phyloP scores from a whole-genome alignment of 2,888 invertebrate species.

The Unio pictorum region DNA sequence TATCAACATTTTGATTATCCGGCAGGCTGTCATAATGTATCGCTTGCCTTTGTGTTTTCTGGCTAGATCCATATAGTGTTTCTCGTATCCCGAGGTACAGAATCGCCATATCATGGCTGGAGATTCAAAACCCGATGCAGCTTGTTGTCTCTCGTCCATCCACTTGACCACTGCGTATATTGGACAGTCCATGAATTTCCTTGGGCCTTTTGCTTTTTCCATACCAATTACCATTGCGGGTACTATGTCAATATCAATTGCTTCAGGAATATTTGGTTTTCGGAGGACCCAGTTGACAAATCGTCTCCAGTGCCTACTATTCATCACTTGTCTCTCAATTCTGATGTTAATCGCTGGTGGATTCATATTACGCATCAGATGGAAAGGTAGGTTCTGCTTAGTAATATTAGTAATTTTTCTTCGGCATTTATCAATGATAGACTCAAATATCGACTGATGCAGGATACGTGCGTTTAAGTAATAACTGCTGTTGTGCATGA shows the following conservation, averaged over 20 bases:
- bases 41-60: slow-evolving; percentile 11
- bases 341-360: slow-evolving; percentile 26
- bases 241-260: slow-evolving; percentile 40
- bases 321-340: too few relatives aligned
- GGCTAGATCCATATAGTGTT: slow-evolving; percentile 34
- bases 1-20: slow-evolving; percentile 32
- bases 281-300: too few relatives aligned
- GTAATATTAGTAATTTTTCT: neutral
- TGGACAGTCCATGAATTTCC: slow-evolving; percentile 19
- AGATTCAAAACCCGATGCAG: slow-evolving; percentile 6
- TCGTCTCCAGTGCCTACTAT: too few relatives aligned
- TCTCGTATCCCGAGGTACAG: slow-evolving; percentile 39
- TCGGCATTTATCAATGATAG: slow-evolving; percentile 12
- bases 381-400: neutral
- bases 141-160: slow-evolving; percentile 14
- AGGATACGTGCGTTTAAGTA: slow-evolving; percentile 14
- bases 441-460: slow-evolving; percentile 15
- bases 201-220: slow-evolving; percentile 17
- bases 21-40: slow-evolving; percentile 38
- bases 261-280: too few relatives aligned
- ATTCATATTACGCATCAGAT: slow-evolving; percentile 16
- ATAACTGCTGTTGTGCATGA: neutral
- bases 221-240: slow-evolving; percentile 28
- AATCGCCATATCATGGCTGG: slow-evolving; percentile 33
- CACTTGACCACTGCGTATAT: slow-evolving; percentile 41